Evolutionary conservation across 1,140 invertebrate species (phyloP), one percentile per base, ranked within the genome.

Genomic region (Aphelenchoides besseyi): DNA sequence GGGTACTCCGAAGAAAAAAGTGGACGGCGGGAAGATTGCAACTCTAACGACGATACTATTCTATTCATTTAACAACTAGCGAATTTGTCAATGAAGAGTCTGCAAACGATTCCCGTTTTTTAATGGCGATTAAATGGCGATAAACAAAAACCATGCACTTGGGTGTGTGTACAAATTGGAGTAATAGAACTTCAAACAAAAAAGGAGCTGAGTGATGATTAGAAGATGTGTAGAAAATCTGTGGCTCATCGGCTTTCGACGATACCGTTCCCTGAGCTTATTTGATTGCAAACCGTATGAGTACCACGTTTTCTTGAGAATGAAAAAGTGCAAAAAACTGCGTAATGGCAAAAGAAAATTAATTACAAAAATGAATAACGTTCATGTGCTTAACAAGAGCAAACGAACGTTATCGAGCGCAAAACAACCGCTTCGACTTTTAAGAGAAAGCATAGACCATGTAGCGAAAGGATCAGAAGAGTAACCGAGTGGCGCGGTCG

Each of bases 231-330:
- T 59, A 59, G 55, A 59, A 66, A 53, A 66, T 29, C 48, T 66
- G 63, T 66, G 63, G 63, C 36, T 18, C 63, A 66, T 66, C 63
- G 63, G 30, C 36, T 37, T 30, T 37, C 63, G 36, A 66, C 36
- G 63, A 35, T 66, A 37, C 55, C 29, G 12, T 37, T 66, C 63
- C 63, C 63, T 66, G 63, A 66, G 63, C 63, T 66, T 12, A 16
- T 36, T 2, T n/a, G 1, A 16, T n/a, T 29, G 16, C 32, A 66
- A 66, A 66, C 63, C 63, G 63, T 66, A 36, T 66, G 63, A 8
- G 16, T 66, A 66, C 63, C 63, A 66, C 63, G 63, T 66, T 36
- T 66, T 53, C n/a, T 26, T 18, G 36, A 12, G 63, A 37, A 23
- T 1, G 30, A 36, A 61, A 30, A 30, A 61, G n/a, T n/a, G n/a